Conservation (phyloP, 23 tunicate genomes). For the Botrylloides violaceus region DNA sequence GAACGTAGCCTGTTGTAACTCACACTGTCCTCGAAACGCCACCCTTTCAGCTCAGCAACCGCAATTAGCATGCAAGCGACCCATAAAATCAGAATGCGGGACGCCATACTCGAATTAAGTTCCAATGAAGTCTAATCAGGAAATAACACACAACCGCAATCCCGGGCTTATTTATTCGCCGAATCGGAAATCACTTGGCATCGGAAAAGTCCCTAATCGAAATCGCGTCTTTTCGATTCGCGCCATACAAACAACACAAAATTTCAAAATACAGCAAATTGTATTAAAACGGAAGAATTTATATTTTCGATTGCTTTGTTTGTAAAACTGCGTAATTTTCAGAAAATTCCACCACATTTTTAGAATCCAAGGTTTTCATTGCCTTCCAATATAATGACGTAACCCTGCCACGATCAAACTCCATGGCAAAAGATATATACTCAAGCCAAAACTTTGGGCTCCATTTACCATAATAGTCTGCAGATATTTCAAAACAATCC, state of each 20-base stretch:
- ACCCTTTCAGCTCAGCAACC: background rate
- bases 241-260: no score
- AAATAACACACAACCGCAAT: no score
- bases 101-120: no score
- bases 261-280: no score
- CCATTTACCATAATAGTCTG: slow-evolving; percentile 23
- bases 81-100: no score
- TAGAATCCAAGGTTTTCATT: slow-evolving; percentile 43
- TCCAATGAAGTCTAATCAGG: no score
- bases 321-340: slow-evolving; percentile 36
- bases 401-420: slow-evolving; percentile 6
- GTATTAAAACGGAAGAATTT: no score
- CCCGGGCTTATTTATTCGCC: background rate
- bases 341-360: slow-evolving; percentile 31
- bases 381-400: slow-evolving; percentile 72
- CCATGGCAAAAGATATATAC: slow-evolving; percentile 22
- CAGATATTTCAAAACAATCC: slow-evolving; percentile 46
- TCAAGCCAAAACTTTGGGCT: slow-evolving; percentile 51
- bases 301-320: background rate
- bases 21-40: background rate
- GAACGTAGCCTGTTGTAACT: no score
- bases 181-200: background rate
- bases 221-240: background rate
- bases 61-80: background rate
- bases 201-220: background rate